Evolutionary conservation across 2,888 invertebrate genomes (phyloP).

Genomic region (Pyralis farinalis): DNA sequence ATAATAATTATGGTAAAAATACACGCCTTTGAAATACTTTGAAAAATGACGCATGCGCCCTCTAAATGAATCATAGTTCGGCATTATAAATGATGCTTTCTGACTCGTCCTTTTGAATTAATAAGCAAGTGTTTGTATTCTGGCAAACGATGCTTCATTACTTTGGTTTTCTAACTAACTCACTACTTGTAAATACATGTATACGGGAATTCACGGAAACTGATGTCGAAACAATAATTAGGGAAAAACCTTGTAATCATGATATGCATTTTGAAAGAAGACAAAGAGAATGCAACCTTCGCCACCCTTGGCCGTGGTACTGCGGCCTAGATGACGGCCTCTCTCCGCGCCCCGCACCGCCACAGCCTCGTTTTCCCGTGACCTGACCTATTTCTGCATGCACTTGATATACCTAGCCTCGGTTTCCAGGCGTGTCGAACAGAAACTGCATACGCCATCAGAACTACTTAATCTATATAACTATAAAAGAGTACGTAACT

Average conservation of each 20-base stretch:
- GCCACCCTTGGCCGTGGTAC: slow-evolving; percentile 77
- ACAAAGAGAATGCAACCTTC: slow-evolving; percentile 68
- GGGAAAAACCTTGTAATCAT: no score
- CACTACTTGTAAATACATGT: no score
- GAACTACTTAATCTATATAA: no score
- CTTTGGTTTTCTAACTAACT: no score
- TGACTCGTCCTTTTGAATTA: not conserved
- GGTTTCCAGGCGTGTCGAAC: slow-evolving; percentile 34
- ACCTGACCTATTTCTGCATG: slow-evolving; percentile 69
- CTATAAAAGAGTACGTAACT: no score
- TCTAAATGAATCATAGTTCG: not conserved
- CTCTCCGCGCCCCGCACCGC: slow-evolving; percentile 31
- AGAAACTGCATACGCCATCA: slow-evolving; percentile 28
- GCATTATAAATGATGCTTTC: not conserved
- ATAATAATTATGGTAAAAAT: no score
- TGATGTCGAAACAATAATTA: no score
- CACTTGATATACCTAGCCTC: slow-evolving; percentile 63
- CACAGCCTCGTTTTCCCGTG: slow-evolving; percentile 40
- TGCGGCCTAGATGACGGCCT: slow-evolving; percentile 58
- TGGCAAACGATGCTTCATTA: no score
- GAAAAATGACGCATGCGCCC: not conserved
- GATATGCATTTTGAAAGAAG: slow-evolving; percentile 22
- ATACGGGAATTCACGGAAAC: no score
- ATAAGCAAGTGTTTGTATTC: not conserved
- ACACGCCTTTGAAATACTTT: not conserved